Base-by-base conservation (phyloP, 2,888 invertebrate species). In the Nymphalis c-album region DNA sequence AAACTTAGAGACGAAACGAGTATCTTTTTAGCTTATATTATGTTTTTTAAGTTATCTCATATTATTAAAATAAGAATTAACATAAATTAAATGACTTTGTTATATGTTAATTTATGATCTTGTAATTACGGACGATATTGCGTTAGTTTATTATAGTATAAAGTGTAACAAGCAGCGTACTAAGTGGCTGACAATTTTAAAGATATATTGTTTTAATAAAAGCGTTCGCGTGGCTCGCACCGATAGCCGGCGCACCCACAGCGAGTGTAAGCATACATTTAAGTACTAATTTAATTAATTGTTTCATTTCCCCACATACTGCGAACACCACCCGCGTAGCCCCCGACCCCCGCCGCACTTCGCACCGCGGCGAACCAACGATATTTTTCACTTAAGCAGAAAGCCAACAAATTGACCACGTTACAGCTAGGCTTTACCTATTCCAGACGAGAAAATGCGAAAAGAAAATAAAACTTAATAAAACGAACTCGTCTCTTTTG, bases 251-350 rank as follows among this genome's bases (percentile, higher is more conserved):
- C 81, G 82, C 80, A 78, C 76, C 76, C 79, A 78, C 75, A 73
- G 75, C 79, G 80, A 74, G 75, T 79, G 80, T 79, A 80, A 79
- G 81, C 84, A 84, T 78, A 79, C 76, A 77, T 85, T 89, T 85
- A 83, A 86, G 85, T 87, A 85, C 85, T 89, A 87, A 90, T 88
- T 88, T 87, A 90, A 91, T 91, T 90, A 90, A 91, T 91, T 85
- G 88, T 84, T 79, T 85, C 84, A 86, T 87, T 88, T 87, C 83
- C 87, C 87, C 82, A 86, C 77, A 86, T 83, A 84, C 80, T 71
- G 71, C 62, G 72, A 53, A 64, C 72, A 60, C 40, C 68, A 60
- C 69, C 60, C 65, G 64, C 48, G 65, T 47, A 70, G 68, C 53
- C 60, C 69, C 69, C 63, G 63, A 45, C 26, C 45, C 57, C 26